These are phyloP conservation scores for Caenorhabditis remanei DNA, from an alignment of 1,140 invertebrate species.

Conservation along the genomic window DNA sequence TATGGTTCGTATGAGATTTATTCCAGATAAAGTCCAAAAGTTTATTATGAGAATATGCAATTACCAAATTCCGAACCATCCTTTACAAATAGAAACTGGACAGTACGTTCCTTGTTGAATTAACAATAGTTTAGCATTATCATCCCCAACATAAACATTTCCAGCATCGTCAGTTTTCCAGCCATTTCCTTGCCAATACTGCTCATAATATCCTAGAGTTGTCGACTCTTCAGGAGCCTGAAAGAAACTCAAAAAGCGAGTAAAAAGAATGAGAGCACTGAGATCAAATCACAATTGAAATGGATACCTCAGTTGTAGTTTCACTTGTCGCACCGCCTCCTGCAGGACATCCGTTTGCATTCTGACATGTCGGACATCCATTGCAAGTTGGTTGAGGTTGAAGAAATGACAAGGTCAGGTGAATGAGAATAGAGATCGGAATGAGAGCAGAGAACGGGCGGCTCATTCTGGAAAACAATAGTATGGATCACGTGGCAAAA, in stretches of 20 bases:
- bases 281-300: slow-evolving; percentile 18
- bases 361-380: slow-evolving; percentile 47
- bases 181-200: slow-evolving; percentile 50
- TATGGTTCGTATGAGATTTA: background rate
- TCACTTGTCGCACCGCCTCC: slow-evolving; percentile 20
- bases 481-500: background rate
- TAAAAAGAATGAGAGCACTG: background rate
- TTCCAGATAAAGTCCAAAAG: background rate
- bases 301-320: slow-evolving; percentile 36
- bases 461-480: slow-evolving; percentile 4
- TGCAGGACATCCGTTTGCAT: slow-evolving; percentile 50
- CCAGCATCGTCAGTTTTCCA: slow-evolving; percentile 62
- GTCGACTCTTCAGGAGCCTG: background rate
- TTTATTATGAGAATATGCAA: background rate
- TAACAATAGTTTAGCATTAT: slow-evolving; percentile 59
- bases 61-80: slow-evolving; percentile 42
- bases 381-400: slow-evolving; percentile 39
- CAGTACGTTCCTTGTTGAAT: slow-evolving; percentile 49
- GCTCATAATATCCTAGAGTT: slow-evolving; percentile 42
- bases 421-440: slow-evolving; percentile 16
- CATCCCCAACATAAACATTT: slow-evolving; percentile 61
- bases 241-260: background rate
- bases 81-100: slow-evolving; percentile 46
- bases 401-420: slow-evolving; percentile 24
- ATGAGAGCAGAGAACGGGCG: background rate